Base-by-base conservation (phyloP, 92 coral and sea anemone species). In the Galaxea fascicularis region DNA sequence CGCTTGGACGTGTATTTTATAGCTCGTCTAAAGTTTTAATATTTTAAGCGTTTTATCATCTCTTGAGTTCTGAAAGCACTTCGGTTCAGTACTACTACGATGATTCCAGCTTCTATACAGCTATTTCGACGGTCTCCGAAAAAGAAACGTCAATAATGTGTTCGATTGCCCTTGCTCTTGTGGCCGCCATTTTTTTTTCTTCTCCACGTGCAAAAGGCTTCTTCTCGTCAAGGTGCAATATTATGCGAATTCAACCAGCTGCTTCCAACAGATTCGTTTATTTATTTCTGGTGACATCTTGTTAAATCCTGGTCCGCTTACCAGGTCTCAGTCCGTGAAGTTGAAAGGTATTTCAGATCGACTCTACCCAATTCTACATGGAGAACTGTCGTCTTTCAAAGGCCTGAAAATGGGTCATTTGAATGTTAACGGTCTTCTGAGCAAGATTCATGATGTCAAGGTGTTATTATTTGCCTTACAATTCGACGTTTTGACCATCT, bases 151-250 rank as follows among this genome's bases (percentile, higher is more conserved):
- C 82, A 54, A 13, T 76, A 76, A 52, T 51, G 44, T 52, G 30
- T 28, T 10, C 59, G 64, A 76, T 27, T 76, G 82, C 64, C 82
- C 82, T 3, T 51, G 79, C 44, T 13, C 30, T 46, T 41, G 64
- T 15, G 67, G 66, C 82, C 82, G 53, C n/a, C n/a, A n/a, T n/a
- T 76, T n/a, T 74, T 46, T 44, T 76, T 76, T 64, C 30, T 26
- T 46, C 68, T 5, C 82, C 82, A 76, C 82, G 70, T 76, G 82
- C 82, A 27, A 76, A 76, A 39, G 70, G 46, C 31, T 76, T 76
- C 82, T 76, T 76, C 82, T 59, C 69, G 66, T 76, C 82, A 24
- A 76, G 82, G 41, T 26, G 68, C 30, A 9, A n/a, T 76, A 76
- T 64, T 76, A 57, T 64, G 68, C 69, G n/a, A 76, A 76, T 56